Evolutionary conservation across 2,888 invertebrate genomes (phyloP), one percentile per base, ranked within the genome.

Genomic region (Tiphia femorata): DNA sequence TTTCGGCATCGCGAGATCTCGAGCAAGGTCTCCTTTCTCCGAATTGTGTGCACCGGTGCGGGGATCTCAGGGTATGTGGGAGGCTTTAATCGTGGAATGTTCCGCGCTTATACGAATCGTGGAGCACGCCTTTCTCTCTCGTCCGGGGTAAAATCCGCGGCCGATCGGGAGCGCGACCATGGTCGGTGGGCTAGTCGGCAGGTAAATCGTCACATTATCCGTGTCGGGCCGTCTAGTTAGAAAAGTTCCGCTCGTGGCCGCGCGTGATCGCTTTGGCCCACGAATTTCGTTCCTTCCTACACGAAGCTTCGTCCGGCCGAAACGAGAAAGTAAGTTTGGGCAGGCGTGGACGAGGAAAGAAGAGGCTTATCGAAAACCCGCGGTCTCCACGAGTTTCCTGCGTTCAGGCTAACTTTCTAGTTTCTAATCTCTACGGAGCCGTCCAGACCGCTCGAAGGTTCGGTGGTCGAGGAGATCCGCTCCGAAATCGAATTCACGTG

Each of bases 101-200:
- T 16, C 38, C 6, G 10, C 27, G 29, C 20, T 7, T 17, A 21
- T 17, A 47, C 58, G 40, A n/a, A n/a, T n/a, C n/a, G n/a, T 59
- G 46, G 68, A 68, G 37, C 69, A 53, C 14, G 40, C 66, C 69
- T 68, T 69, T 69, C 68, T 69, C 68, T 63, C 49, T 23, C 21
- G 48, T 29, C 14, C 38, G 17, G n/a, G n/a, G n/a, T n/a, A n/a
- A n/a, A n/a, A n/a, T n/a, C n/a, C n/a, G n/a, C n/a, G n/a, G n/a
- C n/a, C n/a, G n/a, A n/a, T n/a, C n/a, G n/a, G n/a, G n/a, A n/a
- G n/a, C n/a, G n/a, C n/a, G n/a, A n/a, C n/a, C n/a, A n/a, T n/a
- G n/a, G n/a, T n/a, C n/a, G n/a, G n/a, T n/a, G n/a, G n/a, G n/a
- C n/a, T n/a, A n/a, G n/a, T 7, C 33, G 33, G 12, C 33, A 2